These are phyloP conservation scores for Neodon shergylaensis DNA, from an alignment of 2,113 vertebrate species.

Conservation along the genomic window DNA sequence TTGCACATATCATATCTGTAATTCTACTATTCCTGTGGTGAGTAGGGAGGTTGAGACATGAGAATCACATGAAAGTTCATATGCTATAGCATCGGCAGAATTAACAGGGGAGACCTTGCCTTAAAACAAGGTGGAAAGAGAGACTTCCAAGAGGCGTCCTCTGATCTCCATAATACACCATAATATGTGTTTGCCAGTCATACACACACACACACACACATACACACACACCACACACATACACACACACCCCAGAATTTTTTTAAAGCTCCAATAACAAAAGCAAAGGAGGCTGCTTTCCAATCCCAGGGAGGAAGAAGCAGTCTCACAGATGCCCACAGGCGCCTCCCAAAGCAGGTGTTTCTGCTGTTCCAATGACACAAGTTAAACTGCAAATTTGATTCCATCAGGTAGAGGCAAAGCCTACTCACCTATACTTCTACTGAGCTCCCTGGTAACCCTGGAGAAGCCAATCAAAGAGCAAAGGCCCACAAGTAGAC, in stretches of 20 bases:
- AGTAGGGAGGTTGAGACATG: background rate
- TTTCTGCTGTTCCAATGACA: background rate
- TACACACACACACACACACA: background rate
- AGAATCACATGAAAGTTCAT: background rate
- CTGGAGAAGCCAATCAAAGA: background rate
- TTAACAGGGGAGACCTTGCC: background rate
- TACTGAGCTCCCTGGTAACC: background rate
- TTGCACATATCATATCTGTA: background rate
- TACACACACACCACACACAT: background rate
- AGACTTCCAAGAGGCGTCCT: background rate
- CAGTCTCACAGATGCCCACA: background rate
- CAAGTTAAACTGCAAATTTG: background rate
- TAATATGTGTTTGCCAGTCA: background rate
- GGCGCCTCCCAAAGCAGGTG: no score
- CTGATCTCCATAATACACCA: background rate
- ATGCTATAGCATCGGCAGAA: background rate
- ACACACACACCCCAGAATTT: background rate
- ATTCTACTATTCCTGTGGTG: background rate
- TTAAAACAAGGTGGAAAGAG: background rate
- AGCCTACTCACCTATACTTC: background rate
- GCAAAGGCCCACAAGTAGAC: background rate
- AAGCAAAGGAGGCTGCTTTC: background rate
- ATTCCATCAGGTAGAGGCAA: background rate
- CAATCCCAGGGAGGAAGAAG: background rate
- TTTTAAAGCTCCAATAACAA: slow-evolving; percentile 15